phyloP scores from a whole-genome alignment of 2,113 vertebrate species.

The Orthonyx spaldingii region DNA sequence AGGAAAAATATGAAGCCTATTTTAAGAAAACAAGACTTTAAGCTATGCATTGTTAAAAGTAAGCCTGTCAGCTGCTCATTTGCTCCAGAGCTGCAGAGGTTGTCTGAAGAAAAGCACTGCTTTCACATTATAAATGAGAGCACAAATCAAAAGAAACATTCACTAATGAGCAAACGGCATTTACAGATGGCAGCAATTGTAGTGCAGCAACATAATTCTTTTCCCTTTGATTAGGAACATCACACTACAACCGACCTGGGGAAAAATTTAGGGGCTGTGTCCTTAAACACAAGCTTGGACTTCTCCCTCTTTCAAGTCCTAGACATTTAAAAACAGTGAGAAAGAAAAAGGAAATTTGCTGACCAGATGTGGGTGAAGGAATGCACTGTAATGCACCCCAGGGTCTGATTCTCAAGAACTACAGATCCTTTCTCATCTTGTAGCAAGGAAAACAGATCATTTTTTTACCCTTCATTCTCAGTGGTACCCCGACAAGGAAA shows the following conservation, averaged over 20 bases:
- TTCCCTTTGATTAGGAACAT: not conserved
- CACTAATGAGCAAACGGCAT: constrained; percentile 4
- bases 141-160: not conserved
- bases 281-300: not conserved
- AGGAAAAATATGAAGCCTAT: not conserved
- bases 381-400: not conserved
- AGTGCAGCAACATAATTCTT: not conserved
- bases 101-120: not conserved
- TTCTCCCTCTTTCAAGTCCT: not conserved
- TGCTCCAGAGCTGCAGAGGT: not conserved
- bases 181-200: not conserved
- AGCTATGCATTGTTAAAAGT: constrained; percentile 36
- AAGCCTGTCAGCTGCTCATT: constrained; percentile 43
- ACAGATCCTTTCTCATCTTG: not conserved
- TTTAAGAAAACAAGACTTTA: constrained; percentile 35
- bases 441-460: not conserved
- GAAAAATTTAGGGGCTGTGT: not conserved
- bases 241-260: not conserved
- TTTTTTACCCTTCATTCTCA: not conserved
- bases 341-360: not conserved
- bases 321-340: not conserved
- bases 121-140: constrained; percentile 12
- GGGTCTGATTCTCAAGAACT: not conserved
- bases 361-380: not conserved
- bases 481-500: not conserved